Evolutionary conservation across 2,888 invertebrate genomes (phyloP).

Genomic region (Apeira syringaria): DNA sequence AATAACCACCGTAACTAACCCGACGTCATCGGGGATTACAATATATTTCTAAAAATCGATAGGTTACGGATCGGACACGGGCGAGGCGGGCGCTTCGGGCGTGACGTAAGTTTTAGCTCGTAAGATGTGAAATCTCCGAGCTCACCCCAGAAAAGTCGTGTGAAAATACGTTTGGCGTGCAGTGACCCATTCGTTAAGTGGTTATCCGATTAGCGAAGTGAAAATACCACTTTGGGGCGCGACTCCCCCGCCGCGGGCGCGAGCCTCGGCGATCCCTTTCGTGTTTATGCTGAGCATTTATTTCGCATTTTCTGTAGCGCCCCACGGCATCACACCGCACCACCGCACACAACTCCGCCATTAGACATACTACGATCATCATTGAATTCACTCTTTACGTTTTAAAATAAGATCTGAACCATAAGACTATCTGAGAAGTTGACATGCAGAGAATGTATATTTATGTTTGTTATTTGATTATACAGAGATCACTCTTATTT

Average conservation of each 20-base stretch:
- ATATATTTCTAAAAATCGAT: slow-evolving; percentile 57
- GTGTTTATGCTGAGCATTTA: slow-evolving; percentile 80
- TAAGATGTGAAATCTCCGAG: slow-evolving; percentile 67
- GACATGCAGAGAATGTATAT: no score
- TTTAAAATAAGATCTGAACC: no score
- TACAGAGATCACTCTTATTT: no score
- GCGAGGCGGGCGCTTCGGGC: slow-evolving; percentile 67
- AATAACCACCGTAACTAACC: slow-evolving; percentile 57
- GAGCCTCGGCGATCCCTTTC: slow-evolving; percentile 73
- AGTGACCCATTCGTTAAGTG: slow-evolving; percentile 84
- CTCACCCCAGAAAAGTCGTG: slow-evolving; percentile 78
- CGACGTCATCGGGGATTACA: slow-evolving; percentile 59
- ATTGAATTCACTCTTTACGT: slow-evolving; percentile 59
- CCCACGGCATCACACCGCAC: slow-evolving; percentile 56
- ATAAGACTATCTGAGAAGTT: no score
- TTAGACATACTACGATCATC: slow-evolving; percentile 58
- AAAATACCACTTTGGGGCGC: slow-evolving; percentile 84
- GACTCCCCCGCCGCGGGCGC: slow-evolving; percentile 75
- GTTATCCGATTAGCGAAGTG: slow-evolving; percentile 86
- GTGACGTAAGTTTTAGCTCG: slow-evolving; percentile 76
- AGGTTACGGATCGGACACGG: slow-evolving; percentile 50
- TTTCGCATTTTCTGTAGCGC: slow-evolving; percentile 77
- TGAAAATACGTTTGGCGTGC: slow-evolving; percentile 83
- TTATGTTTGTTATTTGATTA: no score
- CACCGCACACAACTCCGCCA: slow-evolving; percentile 31